Percentiles rank a stretch among this genome's conserved stretches.
phyloP scores from a whole-genome alignment of 2,888 invertebrate species.

The Belgica antarctica region DNA sequence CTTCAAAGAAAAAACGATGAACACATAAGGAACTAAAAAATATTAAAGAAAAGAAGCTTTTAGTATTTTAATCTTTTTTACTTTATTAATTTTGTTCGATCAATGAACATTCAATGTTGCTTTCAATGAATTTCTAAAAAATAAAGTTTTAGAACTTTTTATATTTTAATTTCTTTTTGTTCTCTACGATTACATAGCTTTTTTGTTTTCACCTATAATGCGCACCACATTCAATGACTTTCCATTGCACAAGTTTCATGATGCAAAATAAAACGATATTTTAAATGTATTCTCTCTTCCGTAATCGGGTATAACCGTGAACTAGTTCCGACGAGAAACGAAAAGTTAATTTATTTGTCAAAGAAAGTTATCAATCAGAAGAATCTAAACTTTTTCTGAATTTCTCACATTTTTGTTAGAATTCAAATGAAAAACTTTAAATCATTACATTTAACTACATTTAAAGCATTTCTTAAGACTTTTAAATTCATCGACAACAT shows the following conservation, averaged over 20 bases:
- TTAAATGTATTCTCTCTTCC: neutral
- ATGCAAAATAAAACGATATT: neutral
- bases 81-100: slow-evolving; percentile 20
- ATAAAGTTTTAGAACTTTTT: slow-evolving; percentile 38
- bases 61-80: slow-evolving; percentile 13
- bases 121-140: slow-evolving; percentile 32
- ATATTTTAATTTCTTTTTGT: too few relatives aligned
- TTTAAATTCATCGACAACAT: slow-evolving; percentile 37
- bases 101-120: slow-evolving; percentile 31
- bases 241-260: slow-evolving; percentile 38
- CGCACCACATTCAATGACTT: slow-evolving; percentile 41
- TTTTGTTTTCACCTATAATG: slow-evolving; percentile 17
- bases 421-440: slow-evolving; percentile 26
- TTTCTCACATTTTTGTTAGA: slow-evolving; percentile 22
- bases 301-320: neutral
- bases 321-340: neutral
- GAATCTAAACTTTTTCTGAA: neutral
- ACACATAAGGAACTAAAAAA: neutral
- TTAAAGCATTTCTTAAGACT: slow-evolving; percentile 37
- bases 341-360: neutral
- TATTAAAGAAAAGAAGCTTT: neutral
- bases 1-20: neutral
- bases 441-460: slow-evolving; percentile 43
- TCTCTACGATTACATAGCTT: slow-evolving; percentile 40
- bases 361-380: neutral